Percentiles rank a stretch among this genome's conserved stretches.
Evolutionary conservation across 2,888 invertebrate genomes (phyloP).

Genomic region (Apodemia hepburni): DNA sequence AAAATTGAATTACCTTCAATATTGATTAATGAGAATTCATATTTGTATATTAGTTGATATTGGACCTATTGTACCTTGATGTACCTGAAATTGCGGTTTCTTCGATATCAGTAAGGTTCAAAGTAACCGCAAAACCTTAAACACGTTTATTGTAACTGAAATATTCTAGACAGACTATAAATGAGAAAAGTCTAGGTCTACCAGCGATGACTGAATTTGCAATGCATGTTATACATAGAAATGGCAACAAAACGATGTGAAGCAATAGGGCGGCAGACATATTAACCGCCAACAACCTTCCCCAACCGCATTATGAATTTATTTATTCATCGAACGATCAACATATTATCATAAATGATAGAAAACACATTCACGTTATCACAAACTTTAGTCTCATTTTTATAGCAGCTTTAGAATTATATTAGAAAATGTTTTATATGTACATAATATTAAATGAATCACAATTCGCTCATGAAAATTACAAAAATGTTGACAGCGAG

Average conservation of each 20-base stretch:
- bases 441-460: background rate
- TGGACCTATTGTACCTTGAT: too few species aligned
- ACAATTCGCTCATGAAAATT: background rate
- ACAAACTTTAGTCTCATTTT: background rate
- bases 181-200: too few species aligned
- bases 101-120: too few species aligned
- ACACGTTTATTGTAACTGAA: too few species aligned
- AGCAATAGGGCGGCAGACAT: background rate
- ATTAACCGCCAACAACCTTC: background rate
- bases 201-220: background rate
- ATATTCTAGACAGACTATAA: too few species aligned
- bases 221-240: background rate
- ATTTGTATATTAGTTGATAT: too few species aligned
- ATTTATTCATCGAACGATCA: background rate
- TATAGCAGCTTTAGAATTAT: background rate
- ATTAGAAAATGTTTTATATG: background rate
- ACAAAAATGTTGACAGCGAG: background rate
- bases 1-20: too few species aligned
- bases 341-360: slow-evolving; percentile 5
- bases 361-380: background rate
- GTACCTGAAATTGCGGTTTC: background rate
- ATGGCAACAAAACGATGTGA: background rate
- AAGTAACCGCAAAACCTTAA: too few species aligned
- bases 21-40: too few species aligned
- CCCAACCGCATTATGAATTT: background rate